phyloP scores from a whole-genome alignment of 2,113 vertebrate species.

The Carassius gibelio region DNA sequence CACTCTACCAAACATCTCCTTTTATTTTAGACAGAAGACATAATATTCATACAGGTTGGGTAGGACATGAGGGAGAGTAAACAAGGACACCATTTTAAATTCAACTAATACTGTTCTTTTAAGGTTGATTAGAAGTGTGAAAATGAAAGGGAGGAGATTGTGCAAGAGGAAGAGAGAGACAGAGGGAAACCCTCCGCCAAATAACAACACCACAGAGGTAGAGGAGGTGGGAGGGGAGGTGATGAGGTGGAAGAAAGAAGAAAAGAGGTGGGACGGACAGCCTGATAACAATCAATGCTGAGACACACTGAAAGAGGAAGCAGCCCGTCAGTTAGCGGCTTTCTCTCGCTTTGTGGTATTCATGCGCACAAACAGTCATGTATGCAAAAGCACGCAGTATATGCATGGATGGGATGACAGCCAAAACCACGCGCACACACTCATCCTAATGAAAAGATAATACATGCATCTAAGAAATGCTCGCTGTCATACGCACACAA shows the following conservation, averaged over 20 bases:
- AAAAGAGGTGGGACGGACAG: conserved; percentile 11
- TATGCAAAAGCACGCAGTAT: conserved; percentile 2
- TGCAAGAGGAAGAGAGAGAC: conserved; percentile 47
- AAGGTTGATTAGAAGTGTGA: conserved; percentile 19
- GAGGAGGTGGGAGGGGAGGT: conserved; percentile 48
- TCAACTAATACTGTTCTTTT: neutral
- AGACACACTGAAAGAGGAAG: conserved; percentile 56
- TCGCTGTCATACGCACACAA: conserved; percentile 50
- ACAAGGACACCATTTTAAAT: neutral
- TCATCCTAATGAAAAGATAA: conserved; percentile 36
- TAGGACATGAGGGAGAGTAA: neutral
- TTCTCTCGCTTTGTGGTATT: neutral
- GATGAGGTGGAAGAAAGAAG: conserved; percentile 6
- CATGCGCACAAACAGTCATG: neutral
- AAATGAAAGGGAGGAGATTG: conserved; percentile 53
- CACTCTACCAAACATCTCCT: neutral
- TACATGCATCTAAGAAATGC: conserved; percentile 46
- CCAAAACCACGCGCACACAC: conserved; percentile 27
- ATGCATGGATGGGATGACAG: neutral
- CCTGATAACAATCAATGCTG: conserved; percentile 47
- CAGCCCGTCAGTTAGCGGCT: neutral
- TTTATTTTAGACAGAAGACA: neutral
- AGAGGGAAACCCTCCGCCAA: conserved; percentile 30
- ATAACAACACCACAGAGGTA: conserved; percentile 50
- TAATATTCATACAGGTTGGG: neutral